These are phyloP conservation scores for Blera fallax DNA, from an alignment of 2,888 invertebrate species.

Conservation along the genomic window DNA sequence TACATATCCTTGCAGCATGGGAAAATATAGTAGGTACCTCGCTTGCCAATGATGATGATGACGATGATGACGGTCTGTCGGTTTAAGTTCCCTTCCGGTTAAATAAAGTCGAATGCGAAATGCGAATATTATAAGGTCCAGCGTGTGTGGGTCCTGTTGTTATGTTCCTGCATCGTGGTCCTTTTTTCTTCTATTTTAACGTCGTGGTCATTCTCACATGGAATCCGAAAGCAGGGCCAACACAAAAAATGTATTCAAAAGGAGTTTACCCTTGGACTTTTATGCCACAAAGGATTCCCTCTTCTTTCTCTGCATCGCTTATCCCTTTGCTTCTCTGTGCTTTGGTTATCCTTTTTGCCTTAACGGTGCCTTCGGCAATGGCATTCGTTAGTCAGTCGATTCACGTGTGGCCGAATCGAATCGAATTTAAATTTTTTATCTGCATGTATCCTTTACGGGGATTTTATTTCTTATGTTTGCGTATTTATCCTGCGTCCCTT, in stretches of 20 bases:
- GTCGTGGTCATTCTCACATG: constrained; percentile 60
- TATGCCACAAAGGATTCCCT: constrained; percentile 46
- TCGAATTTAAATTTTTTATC: constrained; percentile 73
- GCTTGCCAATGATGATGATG: constrained; percentile 29
- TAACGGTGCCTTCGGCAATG: constrained; percentile 34
- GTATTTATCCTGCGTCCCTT: constrained; percentile 68
- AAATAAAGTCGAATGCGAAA: constrained; percentile 60
- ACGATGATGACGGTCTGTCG: constrained; percentile 50
- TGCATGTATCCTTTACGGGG: constrained; percentile 67
- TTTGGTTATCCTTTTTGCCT: constrained; percentile 40
- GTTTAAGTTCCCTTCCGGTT: constrained; percentile 62
- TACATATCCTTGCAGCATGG: not conserved
- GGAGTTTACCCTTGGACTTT: constrained; percentile 36
- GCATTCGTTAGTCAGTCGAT: constrained; percentile 69
- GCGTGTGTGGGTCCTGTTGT: constrained; percentile 18
- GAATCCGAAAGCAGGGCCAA: constrained; percentile 54
- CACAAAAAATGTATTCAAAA: constrained; percentile 27
- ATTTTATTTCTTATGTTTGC: constrained; percentile 71
- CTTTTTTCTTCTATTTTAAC: constrained; percentile 43
- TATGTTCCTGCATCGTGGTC: not conserved
- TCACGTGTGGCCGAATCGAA: constrained; percentile 70
- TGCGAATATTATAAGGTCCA: constrained; percentile 59
- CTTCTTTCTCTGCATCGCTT: constrained; percentile 34
- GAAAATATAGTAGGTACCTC: constrained; percentile 28
- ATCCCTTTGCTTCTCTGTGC: constrained; percentile 49